These are phyloP conservation scores for Chinchilla lanigera DNA, from an alignment of 2,113 vertebrate genomes.

Conservation along the genomic window DNA sequence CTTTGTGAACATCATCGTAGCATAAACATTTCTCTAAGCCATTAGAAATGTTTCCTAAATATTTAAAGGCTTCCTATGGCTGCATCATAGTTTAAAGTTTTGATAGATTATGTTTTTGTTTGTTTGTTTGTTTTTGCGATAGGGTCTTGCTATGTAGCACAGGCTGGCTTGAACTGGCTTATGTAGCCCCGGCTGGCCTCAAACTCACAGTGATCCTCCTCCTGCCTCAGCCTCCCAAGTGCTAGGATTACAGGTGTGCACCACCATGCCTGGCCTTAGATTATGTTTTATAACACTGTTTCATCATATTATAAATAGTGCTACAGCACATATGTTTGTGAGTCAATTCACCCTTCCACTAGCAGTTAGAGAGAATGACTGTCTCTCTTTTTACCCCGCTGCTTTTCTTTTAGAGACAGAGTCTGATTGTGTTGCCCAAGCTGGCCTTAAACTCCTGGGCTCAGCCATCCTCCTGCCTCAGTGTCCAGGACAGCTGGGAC, in stretches of 20 bases:
- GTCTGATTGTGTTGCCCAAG: not conserved
- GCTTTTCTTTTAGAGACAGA: not conserved
- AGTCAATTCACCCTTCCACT: not conserved
- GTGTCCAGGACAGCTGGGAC: not conserved
- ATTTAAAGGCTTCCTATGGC: not conserved
- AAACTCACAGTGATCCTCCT: not conserved
- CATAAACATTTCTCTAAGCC: accelerated
- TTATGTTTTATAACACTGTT: not conserved
- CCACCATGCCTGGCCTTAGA: not conserved
- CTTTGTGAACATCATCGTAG: not conserved
- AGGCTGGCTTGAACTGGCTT: too few relatives aligned
- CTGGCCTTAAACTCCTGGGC: not conserved
- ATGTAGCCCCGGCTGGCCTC: not conserved
- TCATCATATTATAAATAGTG: not conserved
- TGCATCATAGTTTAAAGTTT: not conserved
- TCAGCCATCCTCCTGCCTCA: not conserved
- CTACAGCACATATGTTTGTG: not conserved
- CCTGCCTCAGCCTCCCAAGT: not conserved
- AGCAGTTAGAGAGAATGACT: not conserved
- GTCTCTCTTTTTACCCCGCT: not conserved
- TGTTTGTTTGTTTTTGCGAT: not conserved
- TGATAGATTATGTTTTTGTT: not conserved
- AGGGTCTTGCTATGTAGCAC: not conserved
- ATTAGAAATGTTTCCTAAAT: not conserved
- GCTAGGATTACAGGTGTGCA: not conserved